Evolutionary conservation across 2,888 invertebrate genomes (phyloP).

Genomic region (Hypena proboscidalis): DNA sequence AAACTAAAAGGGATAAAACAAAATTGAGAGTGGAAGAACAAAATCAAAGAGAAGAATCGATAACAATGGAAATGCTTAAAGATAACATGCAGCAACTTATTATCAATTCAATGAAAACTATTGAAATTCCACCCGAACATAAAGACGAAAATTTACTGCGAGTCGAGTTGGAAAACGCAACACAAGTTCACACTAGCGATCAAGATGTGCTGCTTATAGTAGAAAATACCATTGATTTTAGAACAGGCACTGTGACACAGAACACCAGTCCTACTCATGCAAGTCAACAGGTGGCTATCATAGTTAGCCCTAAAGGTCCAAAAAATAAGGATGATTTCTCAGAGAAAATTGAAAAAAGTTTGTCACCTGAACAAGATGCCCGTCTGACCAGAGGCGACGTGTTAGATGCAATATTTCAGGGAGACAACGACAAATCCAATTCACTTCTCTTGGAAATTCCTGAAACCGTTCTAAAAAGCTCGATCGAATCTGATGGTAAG

Average conservation of each 20-base stretch:
- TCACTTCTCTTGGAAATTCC: conserved; percentile 48
- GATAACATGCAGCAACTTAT: too few relatives aligned
- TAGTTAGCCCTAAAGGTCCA: conserved; percentile 57
- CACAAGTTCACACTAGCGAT: conserved; percentile 43
- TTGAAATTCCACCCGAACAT: conserved; percentile 4
- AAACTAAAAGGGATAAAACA: too few relatives aligned
- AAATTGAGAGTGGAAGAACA: too few relatives aligned
- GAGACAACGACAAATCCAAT: conserved; percentile 48
- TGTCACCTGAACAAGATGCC: conserved; percentile 43
- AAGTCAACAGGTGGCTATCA: conserved; percentile 57
- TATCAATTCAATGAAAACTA: too few relatives aligned
- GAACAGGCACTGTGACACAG: conserved; percentile 23
- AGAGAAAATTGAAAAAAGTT: conserved; percentile 13
- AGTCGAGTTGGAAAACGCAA: conserved; percentile 59
- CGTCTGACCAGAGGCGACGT: conserved; percentile 52
- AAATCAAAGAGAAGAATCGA: too few relatives aligned
- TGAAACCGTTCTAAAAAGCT: conserved; percentile 41
- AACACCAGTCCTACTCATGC: conserved; percentile 31
- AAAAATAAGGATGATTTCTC: neutral
- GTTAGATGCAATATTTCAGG: conserved; percentile 57
- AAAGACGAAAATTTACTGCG: conserved; percentile 47
- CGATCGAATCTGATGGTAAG: conserved; percentile 41
- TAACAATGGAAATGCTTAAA: too few relatives aligned
- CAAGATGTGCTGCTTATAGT: conserved; percentile 54
- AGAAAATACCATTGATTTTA: conserved; percentile 53